A percentile compares a stretch with the other conserved stretches of the same genome.
Evolutionary conservation across 1,140 invertebrate genomes (phyloP).

Genomic region (Asobara japonica): DNA sequence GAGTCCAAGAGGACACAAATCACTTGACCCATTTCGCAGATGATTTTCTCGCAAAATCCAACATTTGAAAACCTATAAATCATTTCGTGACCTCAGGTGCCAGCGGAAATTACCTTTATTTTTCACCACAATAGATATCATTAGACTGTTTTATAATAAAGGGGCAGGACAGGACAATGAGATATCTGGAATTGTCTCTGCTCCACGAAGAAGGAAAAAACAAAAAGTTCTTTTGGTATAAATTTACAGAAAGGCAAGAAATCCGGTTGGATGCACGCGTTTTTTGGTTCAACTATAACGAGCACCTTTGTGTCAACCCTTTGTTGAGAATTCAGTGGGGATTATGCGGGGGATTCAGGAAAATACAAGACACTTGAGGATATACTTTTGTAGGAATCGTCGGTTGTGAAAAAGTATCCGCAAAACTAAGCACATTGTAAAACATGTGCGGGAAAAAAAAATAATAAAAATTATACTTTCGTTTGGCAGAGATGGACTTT

Average conservation of each 20-base stretch:
- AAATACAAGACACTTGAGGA: not conserved
- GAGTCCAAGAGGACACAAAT: not conserved
- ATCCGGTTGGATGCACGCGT: not conserved
- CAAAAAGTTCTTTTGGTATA: not conserved
- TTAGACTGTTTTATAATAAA: not conserved
- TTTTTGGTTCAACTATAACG: slow-evolving; percentile 30
- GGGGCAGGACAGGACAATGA: not conserved
- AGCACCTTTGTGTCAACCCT: slow-evolving; percentile 40
- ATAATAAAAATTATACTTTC: too few relatives aligned
- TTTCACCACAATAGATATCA: not conserved
- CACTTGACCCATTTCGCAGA: not conserved
- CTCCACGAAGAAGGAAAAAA: not conserved
- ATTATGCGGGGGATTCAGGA: not conserved
- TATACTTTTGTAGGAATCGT: not conserved
- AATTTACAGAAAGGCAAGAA: not conserved
- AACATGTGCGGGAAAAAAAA: not conserved
- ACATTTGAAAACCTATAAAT: too few relatives aligned
- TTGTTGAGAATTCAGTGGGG: slow-evolving; percentile 31
- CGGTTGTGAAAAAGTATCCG: not conserved
- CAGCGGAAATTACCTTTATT: too few relatives aligned
- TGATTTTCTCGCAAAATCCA: not conserved
- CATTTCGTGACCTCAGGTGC: too few relatives aligned
- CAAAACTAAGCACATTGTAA: not conserved
- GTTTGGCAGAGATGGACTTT: too few relatives aligned
- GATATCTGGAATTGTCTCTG: not conserved